Evolutionary conservation across 2,113 vertebrate species (phyloP).

Genomic region (Rallus limicola): DNA sequence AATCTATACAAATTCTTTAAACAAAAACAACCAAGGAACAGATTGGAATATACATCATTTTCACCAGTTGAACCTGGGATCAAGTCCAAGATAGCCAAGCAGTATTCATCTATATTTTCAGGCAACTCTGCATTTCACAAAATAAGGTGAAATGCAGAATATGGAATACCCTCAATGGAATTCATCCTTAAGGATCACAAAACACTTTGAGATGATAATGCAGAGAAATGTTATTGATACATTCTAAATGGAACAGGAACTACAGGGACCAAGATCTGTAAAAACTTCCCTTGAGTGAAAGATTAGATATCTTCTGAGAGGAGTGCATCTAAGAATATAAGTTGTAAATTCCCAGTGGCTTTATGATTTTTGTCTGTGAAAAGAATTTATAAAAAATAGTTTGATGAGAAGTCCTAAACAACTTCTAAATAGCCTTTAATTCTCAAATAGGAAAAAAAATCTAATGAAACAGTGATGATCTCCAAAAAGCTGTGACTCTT

Average conservation of each 20-base stretch:
- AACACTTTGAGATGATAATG: slow-evolving; percentile 15
- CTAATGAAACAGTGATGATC: not conserved
- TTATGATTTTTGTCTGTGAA: not conserved
- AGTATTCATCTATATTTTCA: slow-evolving; percentile 47
- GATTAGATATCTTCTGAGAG: slow-evolving; percentile 12
- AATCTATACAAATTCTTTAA: slow-evolving; percentile 76
- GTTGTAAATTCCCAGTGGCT: not conserved
- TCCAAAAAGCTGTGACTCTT: not conserved
- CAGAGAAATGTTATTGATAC: slow-evolving; percentile 25
- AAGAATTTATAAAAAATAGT: not conserved
- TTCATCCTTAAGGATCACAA: slow-evolving; percentile 9
- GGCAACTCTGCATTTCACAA: not conserved
- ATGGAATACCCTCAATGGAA: not conserved
- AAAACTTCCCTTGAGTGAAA: not conserved
- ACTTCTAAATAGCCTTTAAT: not conserved
- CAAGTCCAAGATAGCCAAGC: slow-evolving; percentile 39
- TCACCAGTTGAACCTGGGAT: slow-evolving; percentile 33
- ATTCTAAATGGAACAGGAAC: slow-evolving; percentile 19
- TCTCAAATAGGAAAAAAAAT: not conserved
- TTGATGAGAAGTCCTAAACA: not conserved
- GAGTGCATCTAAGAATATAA: not conserved
- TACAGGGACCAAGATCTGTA: not conserved
- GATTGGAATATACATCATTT: slow-evolving; percentile 60
- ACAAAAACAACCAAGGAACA: slow-evolving; percentile 70
- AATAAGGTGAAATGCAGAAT: not conserved